Percentiles rank a stretch among this genome's conserved stretches.
phyloP scores from a whole-genome alignment of 2,797 vertebrate species.

The Hybognathus amarus region DNA sequence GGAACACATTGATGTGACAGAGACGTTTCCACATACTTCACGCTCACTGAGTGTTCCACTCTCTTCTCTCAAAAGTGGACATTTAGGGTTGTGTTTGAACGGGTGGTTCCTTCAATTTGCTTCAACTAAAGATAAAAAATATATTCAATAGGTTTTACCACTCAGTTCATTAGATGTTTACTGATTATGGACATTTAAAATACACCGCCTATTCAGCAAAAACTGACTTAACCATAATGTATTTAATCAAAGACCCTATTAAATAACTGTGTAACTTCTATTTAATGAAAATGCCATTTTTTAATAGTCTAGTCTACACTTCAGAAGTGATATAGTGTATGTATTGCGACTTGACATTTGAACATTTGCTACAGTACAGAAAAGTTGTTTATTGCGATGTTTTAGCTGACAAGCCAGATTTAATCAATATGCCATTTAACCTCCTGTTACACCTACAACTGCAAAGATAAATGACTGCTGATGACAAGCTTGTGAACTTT shows the following conservation, averaged over 20 bases:
- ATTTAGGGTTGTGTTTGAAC: constrained; percentile 12
- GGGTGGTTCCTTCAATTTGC: constrained; percentile 31
- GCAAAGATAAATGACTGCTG: constrained; percentile 31
- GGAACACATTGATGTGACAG: constrained; percentile 47
- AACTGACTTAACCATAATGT: constrained; percentile 67
- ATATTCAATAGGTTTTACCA: constrained; percentile 31
- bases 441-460: constrained; percentile 35
- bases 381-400: constrained; percentile 8
- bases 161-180: constrained; percentile 27
- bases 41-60: constrained; percentile 21
- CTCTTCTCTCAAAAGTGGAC: constrained; percentile 23
- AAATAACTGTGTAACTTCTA: background rate
- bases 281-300: background rate
- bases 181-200: constrained; percentile 25
- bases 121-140: constrained; percentile 17
- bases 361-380: constrained; percentile 17
- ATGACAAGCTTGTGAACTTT: constrained; percentile 35
- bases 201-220: constrained; percentile 26
- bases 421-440: constrained; percentile 28
- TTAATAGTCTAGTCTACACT: background rate
- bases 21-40: constrained; percentile 45
- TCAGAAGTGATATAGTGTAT: constrained; percentile 19
- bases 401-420: constrained; percentile 24
- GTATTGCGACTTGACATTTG: constrained; percentile 24
- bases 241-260: constrained; percentile 39